Evolutionary conservation across 1,140 invertebrate genomes (phyloP).

Genomic region (Zaprionus nigranus): DNA sequence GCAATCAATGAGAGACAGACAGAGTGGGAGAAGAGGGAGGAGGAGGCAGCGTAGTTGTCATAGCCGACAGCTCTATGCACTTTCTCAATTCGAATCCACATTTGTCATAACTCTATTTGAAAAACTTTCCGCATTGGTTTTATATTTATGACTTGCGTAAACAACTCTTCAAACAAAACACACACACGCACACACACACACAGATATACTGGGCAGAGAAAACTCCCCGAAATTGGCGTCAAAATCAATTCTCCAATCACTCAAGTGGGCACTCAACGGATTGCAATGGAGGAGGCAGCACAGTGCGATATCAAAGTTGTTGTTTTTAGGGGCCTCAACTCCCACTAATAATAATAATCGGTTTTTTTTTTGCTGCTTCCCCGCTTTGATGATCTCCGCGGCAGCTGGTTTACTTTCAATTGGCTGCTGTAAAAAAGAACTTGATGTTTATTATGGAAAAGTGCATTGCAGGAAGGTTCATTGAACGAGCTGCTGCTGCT

Average conservation of each 20-base stretch:
- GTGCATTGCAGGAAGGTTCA: constrained; percentile 62
- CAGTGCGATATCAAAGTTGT: constrained; percentile 15
- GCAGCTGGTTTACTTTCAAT: constrained; percentile 66
- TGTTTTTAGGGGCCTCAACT: constrained; percentile 53
- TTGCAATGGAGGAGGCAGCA: constrained; percentile 18
- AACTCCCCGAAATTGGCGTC: constrained; percentile 31
- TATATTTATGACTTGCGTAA: constrained; percentile 27
- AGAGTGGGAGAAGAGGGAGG: no score
- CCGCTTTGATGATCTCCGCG: constrained; percentile 56
- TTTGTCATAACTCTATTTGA: constrained; percentile 4
- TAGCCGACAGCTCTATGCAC: constrained; percentile 15
- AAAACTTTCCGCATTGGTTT: constrained; percentile 27
- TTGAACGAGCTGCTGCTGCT: constrained; percentile 50
- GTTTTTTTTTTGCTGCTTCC: constrained; percentile 38
- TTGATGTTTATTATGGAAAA: constrained; percentile 74
- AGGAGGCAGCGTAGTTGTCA: neutral
- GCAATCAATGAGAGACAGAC: neutral
- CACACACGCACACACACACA: neutral
- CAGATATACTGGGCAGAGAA: neutral
- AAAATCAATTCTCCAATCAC: constrained; percentile 52
- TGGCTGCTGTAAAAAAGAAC: constrained; percentile 57
- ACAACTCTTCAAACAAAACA: constrained; percentile 29
- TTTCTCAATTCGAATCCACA: neutral
- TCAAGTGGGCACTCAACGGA: constrained; percentile 62
- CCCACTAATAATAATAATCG: constrained; percentile 57